These are phyloP conservation scores for Onthophagus taurus DNA, from an alignment of 1,140 invertebrate species.

Conservation along the genomic window DNA sequence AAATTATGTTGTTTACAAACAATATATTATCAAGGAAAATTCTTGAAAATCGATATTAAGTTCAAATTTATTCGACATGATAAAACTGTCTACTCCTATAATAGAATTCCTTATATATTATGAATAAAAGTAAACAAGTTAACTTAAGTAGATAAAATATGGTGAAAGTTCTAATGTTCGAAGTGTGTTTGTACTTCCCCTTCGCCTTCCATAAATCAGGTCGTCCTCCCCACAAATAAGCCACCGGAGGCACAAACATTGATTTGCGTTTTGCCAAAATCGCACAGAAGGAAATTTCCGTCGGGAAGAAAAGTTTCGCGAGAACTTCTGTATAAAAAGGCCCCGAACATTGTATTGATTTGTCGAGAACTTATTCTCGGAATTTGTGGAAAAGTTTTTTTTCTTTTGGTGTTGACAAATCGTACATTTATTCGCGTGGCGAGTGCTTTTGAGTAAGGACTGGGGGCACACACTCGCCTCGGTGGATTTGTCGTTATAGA, in stretches of 20 bases:
- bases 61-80: too few species aligned
- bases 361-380: too few species aligned
- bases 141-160: constrained; percentile 14
- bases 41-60: too few species aligned
- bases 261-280: not conserved
- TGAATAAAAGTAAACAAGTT: constrained; percentile 13
- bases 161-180: constrained; percentile 9
- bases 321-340: too few species aligned
- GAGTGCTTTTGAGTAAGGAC: not conserved
- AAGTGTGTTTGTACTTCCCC: constrained; percentile 9
- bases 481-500: not conserved
- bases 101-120: constrained; percentile 11
- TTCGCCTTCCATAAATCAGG: constrained; percentile 7
- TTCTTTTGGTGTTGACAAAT: too few species aligned
- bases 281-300: not conserved
- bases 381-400: too few species aligned
- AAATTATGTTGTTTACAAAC: too few species aligned
- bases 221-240: too few species aligned
- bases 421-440: not conserved
- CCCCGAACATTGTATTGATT: too few species aligned
- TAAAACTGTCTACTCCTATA: not conserved
- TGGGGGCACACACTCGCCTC: not conserved
- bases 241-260: not conserved
- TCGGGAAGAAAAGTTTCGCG: too few species aligned
- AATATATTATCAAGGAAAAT: too few species aligned